Evolutionary conservation across 2,888 invertebrate genomes (phyloP).

Genomic region (Nowickia ferox): DNA sequence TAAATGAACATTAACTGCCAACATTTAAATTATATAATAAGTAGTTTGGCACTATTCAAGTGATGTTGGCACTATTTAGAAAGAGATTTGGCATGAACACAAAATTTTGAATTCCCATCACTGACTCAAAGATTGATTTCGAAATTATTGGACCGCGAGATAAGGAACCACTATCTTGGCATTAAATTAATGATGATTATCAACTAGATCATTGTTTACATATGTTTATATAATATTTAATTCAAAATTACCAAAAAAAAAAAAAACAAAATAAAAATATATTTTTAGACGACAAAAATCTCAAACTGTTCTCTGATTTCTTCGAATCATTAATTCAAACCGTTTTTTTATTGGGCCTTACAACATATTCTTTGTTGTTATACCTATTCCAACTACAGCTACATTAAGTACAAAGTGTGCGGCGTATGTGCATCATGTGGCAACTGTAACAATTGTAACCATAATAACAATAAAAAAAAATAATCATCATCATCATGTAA

Average conservation of each 20-base stretch:
- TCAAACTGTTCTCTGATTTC: not conserved
- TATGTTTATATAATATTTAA: not conserved
- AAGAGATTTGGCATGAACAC: too few species aligned
- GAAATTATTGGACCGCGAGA: too few species aligned
- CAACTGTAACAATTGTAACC: slow-evolving; percentile 62
- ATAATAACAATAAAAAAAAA: slow-evolving; percentile 62
- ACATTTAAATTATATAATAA: too few species aligned
- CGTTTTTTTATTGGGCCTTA: slow-evolving; percentile 4
- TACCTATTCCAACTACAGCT: too few species aligned
- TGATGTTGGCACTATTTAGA: too few species aligned
- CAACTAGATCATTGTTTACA: not conserved
- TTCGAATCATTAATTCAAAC: slow-evolving; percentile 27
- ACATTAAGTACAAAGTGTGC: not conserved
- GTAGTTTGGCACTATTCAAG: too few species aligned
- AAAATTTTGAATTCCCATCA: too few species aligned
- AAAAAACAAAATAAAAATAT: slow-evolving; percentile 8
- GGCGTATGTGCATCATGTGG: not conserved
- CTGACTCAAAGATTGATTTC: too few species aligned
- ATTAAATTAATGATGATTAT: not conserved
- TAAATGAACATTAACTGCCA: too few species aligned
- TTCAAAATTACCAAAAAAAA: not conserved
- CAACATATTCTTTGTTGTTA: slow-evolving; percentile 61
- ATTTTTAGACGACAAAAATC: slow-evolving; percentile 12
- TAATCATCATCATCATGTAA: slow-evolving; percentile 45
- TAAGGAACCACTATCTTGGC: not conserved